A percentile compares a stretch with the other conserved stretches of the same genome.
These are phyloP conservation scores for Atherinosoma microstoma DNA, from an alignment of 2,797 vertebrate genomes.

Conservation along the genomic window DNA sequence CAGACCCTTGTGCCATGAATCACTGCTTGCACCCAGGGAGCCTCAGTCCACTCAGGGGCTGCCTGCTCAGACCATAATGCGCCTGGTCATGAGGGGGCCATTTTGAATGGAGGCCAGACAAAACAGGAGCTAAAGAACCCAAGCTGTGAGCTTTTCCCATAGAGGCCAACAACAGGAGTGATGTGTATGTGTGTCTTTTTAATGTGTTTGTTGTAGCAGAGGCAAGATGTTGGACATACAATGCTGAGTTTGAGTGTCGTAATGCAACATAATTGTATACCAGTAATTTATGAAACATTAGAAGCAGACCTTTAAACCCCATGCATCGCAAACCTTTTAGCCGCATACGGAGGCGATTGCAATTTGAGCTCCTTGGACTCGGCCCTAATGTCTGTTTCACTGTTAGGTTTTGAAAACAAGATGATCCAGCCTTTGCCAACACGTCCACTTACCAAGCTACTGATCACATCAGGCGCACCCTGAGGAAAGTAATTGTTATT, in stretches of 20 bases:
- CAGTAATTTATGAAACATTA: conserved; percentile 72
- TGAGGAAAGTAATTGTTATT: not conserved
- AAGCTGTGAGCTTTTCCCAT: conserved; percentile 75
- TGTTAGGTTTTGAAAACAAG: conserved; percentile 55
- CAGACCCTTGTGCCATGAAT: conserved; percentile 79
- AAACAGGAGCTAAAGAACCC: conserved; percentile 76
- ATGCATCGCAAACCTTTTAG: conserved; percentile 73
- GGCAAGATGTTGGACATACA: conserved; percentile 62
- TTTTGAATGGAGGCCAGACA: conserved; percentile 78
- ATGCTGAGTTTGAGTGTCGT: conserved; percentile 60
- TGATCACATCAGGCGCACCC: conserved; percentile 7
- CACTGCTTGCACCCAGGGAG: conserved; percentile 73
- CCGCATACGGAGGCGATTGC: conserved; percentile 54
- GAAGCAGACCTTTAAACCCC: conserved; percentile 57
- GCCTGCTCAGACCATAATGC: conserved; percentile 69
- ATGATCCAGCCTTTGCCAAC: conserved; percentile 38
- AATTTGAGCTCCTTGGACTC: conserved; percentile 63
- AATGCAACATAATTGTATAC: conserved; percentile 65
- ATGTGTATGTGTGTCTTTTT: conserved; percentile 27
- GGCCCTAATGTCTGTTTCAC: conserved; percentile 53
- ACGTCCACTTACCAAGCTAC: conserved; percentile 23
- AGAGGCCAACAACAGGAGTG: conserved; percentile 59
- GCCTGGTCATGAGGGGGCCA: conserved; percentile 73
- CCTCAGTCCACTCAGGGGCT: conserved; percentile 71
- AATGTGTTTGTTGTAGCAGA: conserved; percentile 52